phyloP scores from a whole-genome alignment of 2,888 invertebrate genomes.

The Anthoptus insignis region DNA sequence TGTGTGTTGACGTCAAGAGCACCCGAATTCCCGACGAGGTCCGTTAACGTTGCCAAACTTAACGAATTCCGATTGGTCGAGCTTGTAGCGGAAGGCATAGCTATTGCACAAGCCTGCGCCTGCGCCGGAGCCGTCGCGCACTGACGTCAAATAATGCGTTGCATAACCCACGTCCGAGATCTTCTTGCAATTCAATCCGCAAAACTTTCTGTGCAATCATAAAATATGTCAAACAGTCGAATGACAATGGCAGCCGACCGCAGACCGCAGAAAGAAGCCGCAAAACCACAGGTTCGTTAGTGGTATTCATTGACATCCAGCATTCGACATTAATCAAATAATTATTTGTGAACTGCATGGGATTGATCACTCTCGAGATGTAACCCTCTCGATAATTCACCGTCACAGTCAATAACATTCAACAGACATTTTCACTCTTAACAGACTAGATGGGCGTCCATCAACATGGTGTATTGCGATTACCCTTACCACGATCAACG shows the following conservation, averaged over 20 bases:
- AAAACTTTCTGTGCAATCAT: conserved; percentile 28
- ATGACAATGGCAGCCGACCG: conserved; percentile 5
- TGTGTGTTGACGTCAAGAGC: conserved; percentile 31
- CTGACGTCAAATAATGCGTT: background rate
- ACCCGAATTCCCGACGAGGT: conserved; percentile 6
- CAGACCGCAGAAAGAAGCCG: background rate
- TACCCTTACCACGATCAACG: too few species aligned
- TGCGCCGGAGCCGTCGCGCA: background rate
- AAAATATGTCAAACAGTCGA: background rate
- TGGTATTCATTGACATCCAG: conserved; percentile 12
- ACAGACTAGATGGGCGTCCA: too few species aligned
- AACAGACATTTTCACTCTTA: too few species aligned
- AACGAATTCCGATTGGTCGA: background rate
- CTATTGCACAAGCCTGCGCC: conserved; percentile 1
- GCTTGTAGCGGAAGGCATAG: background rate
- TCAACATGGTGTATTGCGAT: too few species aligned
- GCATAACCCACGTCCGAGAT: background rate
- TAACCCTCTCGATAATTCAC: conserved; percentile 16
- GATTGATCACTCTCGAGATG: conserved; percentile 3
- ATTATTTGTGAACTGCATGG: background rate
- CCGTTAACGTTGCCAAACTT: conserved; percentile 17
- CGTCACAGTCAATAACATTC: too few species aligned
- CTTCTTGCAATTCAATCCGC: conserved; percentile 3
- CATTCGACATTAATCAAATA: conserved; percentile 17
- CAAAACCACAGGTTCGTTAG: conserved; percentile 31